Base-by-base conservation (phyloP, 2,888 invertebrate species). In the Nematopogon swammerdamellus region DNA sequence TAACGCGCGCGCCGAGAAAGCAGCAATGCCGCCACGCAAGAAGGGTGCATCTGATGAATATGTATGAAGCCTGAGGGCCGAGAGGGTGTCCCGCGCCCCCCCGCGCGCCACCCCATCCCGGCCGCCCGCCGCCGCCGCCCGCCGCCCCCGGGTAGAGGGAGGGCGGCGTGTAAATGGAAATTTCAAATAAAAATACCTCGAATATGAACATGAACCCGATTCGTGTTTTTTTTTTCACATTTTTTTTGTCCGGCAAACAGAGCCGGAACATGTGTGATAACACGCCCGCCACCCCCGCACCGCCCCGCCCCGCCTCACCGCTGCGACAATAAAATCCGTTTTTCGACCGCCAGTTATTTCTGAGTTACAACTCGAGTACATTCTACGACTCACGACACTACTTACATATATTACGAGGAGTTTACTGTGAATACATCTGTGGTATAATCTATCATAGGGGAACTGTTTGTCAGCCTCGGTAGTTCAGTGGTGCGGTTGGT, bases 31-130 rank as follows among this genome's bases (percentile, higher is more conserved):
- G 29, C 58, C 54, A 48, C 48, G 53, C 46, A 54, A 49, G 69
- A 69, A 74, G 80, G 82, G 81, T 82, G 83, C 83, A 83, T 79
- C 72, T 72, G 67, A 72, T 84, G 83, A 84, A 84, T 84, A 84
- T 84, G 84, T 80, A 84, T 84, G 81, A 83, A 79, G 67, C 72
- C 65, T 63, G 59, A 53, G 42, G 52, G 47, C 49, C 18, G 42
- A 49, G 30, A 8, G 47, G 51, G 50, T 25, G 10, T 18, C 51
- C 52, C 53, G 47, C 48, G 50, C 36, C 36, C 36, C 36, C 44
- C 16, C 16, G 3, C 44, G 17, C 44, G 3, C 44, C 44, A 10
- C 18, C 44, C 14, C 44, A 3, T 6, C 18, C 14, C 4, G 18
- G 4, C 14, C 43, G 4, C 25, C 25, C 25, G 8, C 25, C 25